Evolutionary conservation across 2,888 invertebrate species (phyloP), one percentile per base, ranked within the genome.

Genomic region (Pseudoips prasinana): DNA sequence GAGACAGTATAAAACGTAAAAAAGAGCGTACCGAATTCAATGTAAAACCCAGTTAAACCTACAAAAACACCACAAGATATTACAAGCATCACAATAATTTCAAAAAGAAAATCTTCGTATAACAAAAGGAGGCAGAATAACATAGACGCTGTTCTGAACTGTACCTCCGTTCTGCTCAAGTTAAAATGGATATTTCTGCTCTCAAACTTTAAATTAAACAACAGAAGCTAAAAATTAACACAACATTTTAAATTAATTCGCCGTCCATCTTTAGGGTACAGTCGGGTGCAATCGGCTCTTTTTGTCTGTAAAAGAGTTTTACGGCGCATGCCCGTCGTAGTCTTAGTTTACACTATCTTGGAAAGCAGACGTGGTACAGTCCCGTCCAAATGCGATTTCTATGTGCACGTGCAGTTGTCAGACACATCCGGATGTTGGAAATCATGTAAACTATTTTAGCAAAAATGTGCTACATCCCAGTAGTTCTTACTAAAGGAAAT

Each of bases 291-390:
- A 67, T 69, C 45, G 63, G 23, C 42, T 64, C 57, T 60, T 59
- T 61, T 64, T 65, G 57, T 64, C 20, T 56, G 14, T 25, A 37
- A 46, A 42, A 37, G 36, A 54, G 59, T 57, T 48, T 40, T n/a
- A n/a, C n/a, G n/a, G n/a, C n/a, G n/a, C n/a, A n/a, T n/a, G n/a
- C n/a, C n/a, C n/a, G n/a, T 46, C 47, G 54, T 46, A 48, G 42
- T 22, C 49, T 61, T 62, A 70, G 73, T 75, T 74, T 72, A 57
- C 72, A 66, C 72, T 74, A 76, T 76, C 74, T 73, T 57, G 46
- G 55, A 44, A 42, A 39, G 50, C 71, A 73, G 72, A 57, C 66
- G 42, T 41, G 29, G 42, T 53, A 55, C 54, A 43, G 48, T 51
- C 55, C 47, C 28, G 44, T 42, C 22, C 27, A 53, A 41, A 34